Evolutionary conservation across 2,113 vertebrate genomes (phyloP), one percentile per base, ranked within the genome.

Genomic region (Beaufortia kweichowensis): DNA sequence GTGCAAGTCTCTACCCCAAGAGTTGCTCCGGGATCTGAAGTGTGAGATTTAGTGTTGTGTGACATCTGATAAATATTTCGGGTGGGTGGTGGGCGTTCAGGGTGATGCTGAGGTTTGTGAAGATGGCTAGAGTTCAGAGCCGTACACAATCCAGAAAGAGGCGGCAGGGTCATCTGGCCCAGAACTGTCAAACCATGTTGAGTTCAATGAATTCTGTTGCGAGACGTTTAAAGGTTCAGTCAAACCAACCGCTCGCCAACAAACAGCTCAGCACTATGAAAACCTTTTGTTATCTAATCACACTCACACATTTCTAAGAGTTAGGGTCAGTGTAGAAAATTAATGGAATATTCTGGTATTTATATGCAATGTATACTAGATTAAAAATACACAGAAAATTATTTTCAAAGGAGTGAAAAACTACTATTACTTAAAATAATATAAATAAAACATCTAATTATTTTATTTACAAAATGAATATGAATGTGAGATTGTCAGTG

Each of bases 61-160:
- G n/a, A 53, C 19, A 53, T 53, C 48, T 53, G 19, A 5, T 53
- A 53, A n/a, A 53, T 9, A 6, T 53, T 21, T 8, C 2, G 48
- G 48, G n/a, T 9, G 48, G 1, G 19, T 53, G n/a, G 4, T 21
- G 6, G 17, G 1, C 48, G 6, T 53, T 53, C 17, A 4, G 48
- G 48, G 48, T 53, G 48, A 53, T n/a, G 19, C 48, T 53, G 48
- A 53, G 48, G 48, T 53, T 8, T 21, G 7, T n/a, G 6, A 7
- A 53, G 48, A 19, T 53, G n/a, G 48, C 48, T n/a, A 19, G 19
- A 21, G 7, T 21, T 53, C 48, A 53, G n/a, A 53, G n/a, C 48
- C 21, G 48, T 53, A 53, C 48, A 53, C 48, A 53, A 21, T 53
- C 48, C n/a, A 81, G 55, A 87, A 83, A 79, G 61, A 75, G 6